Base-by-base conservation (phyloP, 2,113 vertebrate species). In the Scomber colias region DNA sequence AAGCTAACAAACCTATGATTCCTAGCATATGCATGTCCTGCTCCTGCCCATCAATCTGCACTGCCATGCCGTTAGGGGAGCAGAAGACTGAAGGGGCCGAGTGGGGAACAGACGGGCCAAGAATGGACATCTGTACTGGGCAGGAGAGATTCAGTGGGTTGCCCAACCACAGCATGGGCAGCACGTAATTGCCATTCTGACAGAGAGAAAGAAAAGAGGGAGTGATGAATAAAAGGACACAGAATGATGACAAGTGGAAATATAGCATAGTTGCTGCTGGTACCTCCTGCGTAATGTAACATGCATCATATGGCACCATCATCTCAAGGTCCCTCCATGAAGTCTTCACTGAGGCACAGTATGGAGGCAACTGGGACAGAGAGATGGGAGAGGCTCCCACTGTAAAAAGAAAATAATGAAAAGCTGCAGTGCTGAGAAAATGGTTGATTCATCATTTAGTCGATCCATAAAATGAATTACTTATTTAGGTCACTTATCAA, bases 151-250 rank as follows among this genome's bases (percentile, higher is more conserved):
- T 94, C 61, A 96, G 69, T 0, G 91, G 91, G 54, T 16, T 89
- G n/a, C 79, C 94, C 89, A 82, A 84, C 95, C 95, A 95, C 83
- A 90, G 63, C 88, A 96, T 46, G 4, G 94, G 90, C 46, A 95
- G 81, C 50, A 95, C 87, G 66, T 94, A 94, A 64, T 74, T 92
- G 57, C 77, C 94, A 85, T 94, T 91, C 95, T 96, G 74, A 78
- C 3, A 31, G 10, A 71, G 2, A 46, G 21, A 21, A 40, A 67
- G 44, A 35, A 60, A 61, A 1, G 35, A 74, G 4, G 2, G 10
- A 1, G 1, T 6, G 16, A 64, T 16, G 10, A 56, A 30, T 50
- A 44, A 55, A 27, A 54, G 65, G 17, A 9, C 30, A 15, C 19
- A 11, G 16, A 66, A n/a, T 15, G 10, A 65, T 12, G 2, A 0